These are phyloP conservation scores for Agriopis aurantiaria DNA, from an alignment of 2,888 invertebrate species.

Conservation along the genomic window DNA sequence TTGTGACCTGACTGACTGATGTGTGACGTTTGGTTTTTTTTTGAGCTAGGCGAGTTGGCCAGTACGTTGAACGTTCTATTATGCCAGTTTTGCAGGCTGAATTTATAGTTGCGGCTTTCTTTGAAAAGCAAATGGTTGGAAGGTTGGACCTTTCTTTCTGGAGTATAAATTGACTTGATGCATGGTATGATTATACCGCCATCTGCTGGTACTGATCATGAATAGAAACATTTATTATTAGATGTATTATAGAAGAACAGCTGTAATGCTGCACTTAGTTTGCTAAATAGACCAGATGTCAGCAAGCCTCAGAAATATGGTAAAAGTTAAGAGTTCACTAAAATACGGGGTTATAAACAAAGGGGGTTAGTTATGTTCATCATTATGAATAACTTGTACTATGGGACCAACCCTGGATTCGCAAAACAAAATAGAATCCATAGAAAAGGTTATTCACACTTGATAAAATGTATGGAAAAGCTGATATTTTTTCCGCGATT, in stretches of 20 bases:
- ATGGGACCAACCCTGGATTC: too few relatives aligned
- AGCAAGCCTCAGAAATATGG: neutral
- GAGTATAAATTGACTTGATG: conserved; percentile 9
- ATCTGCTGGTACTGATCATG: conserved; percentile 8
- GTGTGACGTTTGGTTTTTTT: conserved; percentile 63
- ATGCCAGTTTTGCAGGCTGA: conserved; percentile 19
- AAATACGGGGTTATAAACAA: too few relatives aligned
- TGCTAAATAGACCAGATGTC: neutral
- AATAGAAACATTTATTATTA: conserved; percentile 16
- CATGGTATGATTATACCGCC: conserved; percentile 3
- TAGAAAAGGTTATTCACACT: too few relatives aligned
- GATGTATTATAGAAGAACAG: conserved; percentile 8
- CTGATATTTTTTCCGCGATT: too few relatives aligned
- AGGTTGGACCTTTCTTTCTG: conserved; percentile 10
- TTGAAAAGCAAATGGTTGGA: conserved; percentile 36
- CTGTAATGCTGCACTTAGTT: conserved; percentile 1
- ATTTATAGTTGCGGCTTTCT: conserved; percentile 37
- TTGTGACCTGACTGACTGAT: conserved; percentile 76
- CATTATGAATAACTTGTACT: too few relatives aligned
- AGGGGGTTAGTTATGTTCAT: too few relatives aligned
- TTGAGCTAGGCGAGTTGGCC: conserved; percentile 20
- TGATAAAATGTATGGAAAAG: too few relatives aligned
- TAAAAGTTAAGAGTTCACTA: neutral
- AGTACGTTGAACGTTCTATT: conserved; percentile 19
- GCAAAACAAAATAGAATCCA: too few relatives aligned